Evolutionary conservation across 2,888 invertebrate genomes (phyloP), one percentile per base, ranked within the genome.

Genomic region (Xanthia togata): DNA sequence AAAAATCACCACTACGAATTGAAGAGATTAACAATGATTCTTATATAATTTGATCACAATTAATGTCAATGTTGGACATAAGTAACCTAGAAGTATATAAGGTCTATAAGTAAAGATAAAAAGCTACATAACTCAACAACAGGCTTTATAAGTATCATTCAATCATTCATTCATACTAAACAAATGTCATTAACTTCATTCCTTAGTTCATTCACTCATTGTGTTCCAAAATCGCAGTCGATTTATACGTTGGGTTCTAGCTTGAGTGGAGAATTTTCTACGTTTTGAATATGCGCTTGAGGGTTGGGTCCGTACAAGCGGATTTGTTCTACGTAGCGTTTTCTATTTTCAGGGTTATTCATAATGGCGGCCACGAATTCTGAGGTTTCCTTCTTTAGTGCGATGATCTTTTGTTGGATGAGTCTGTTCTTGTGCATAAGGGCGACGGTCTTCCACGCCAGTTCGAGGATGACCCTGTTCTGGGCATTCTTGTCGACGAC

Each of bases 391-490:
- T 97, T 94, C 87, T 97, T 97, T 57, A 98, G 90, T 47, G 96
- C 97, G 11, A 97, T 94, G 75, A 98, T 95, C 86, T 97, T 97
- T 79, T 97, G 96, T 87, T 97, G 97, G 76, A 98, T 95, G 62
- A 97, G 89, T 80, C 96, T 97, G 92, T 97, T 97, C 82, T 97
- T 97, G 80, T 97, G 97, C 94, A 97, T 97, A 38, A 98, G 93
- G 20, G 96, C 97, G 60, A 97, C 96, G 0, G 97, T 97, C 89
- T 97, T 97, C 92, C 97, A 96, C 8, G 97, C 97, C 11, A 97
- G 97, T 72, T 97, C 97, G 47, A 97, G 92, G 62, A 98, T 96
- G 14, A 97, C 97, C 78, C 95, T 95, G 85, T 93, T 95, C 78
- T 96, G 96, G 62, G 91, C 91, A 0, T 73, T 82, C 73, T 95